Evolutionary conservation across 2,113 vertebrate species (phyloP), one percentile per base, ranked within the genome.

Genomic region (Lanius ludovicianus): DNA sequence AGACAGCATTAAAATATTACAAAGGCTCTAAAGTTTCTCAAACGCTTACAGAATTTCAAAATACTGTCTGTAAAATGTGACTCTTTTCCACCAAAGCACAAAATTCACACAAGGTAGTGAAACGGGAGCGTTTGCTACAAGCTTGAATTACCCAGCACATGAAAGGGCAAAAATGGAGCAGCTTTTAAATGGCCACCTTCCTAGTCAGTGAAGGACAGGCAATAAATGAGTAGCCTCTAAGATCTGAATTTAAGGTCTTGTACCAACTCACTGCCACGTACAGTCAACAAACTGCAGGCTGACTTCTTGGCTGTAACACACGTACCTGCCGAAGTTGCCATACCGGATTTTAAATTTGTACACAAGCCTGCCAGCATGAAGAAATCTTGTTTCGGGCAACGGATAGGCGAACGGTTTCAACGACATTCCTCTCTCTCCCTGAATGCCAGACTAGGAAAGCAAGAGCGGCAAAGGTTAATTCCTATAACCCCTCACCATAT

Each of bases 331-430:
- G 57, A 96, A 98, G 95, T 85, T 95, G 88, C 99, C 98, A 25
- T 98, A 98, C 85, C 96, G 98, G 95, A 99, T 98, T 95, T 98
- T 98, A 93, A 99, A 98, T 71, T 99, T 99, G 97, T 98, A 99
- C 57, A 99, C 97, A 6, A 77, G 91, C 62, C 86, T 25, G 46
- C 98, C 98, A 27, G 98, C 98, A n/a, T 97, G 98, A 91, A 99
- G 91, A 70, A 99, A 97, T 28, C 99, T 97, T 1, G 98, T 99
- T 96, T 99, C 98, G 7, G 98, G 98, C 57, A 98, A 33, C 0
- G 98, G 98, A 57, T 97, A 99, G 7, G 96, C 95, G 82, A 99
- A 99, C 2, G 98, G 70, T 69, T 98, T 98, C 93, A 99, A 82
- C 5, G 98, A 65, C 98, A 99, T 99, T n/a, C 69, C 75, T 70